Evolutionary conservation across 2,113 vertebrate genomes (phyloP).

Genomic region (Circaetus gallicus): DNA sequence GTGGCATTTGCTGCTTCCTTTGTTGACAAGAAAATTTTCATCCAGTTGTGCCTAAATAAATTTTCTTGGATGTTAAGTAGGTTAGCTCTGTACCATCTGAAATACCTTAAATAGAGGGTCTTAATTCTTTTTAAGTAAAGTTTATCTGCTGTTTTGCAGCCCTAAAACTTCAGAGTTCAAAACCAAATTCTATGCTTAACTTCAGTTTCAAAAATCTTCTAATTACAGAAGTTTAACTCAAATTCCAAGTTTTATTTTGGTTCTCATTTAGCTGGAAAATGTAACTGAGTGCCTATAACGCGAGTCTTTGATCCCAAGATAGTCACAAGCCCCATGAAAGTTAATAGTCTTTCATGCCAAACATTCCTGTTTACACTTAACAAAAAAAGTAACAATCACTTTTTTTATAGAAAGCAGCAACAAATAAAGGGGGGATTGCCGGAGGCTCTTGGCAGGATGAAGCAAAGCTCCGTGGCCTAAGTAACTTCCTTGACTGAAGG

Average conservation of each 20-base stretch:
- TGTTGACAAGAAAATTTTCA: neutral
- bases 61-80: neutral
- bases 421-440: neutral
- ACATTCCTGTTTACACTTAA: neutral
- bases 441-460: neutral
- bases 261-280: neutral
- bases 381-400: neutral
- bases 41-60: neutral
- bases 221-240: neutral
- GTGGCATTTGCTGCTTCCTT: neutral
- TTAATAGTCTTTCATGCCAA: neutral
- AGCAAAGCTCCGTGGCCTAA: neutral
- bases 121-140: neutral
- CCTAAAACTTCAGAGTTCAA: neutral
- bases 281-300: neutral
- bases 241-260: slow-evolving; percentile 4
- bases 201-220: neutral
- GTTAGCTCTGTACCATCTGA: neutral
- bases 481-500: neutral
- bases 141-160: neutral
- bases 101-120: neutral
- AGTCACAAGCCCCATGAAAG: neutral
- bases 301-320: neutral
- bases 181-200: neutral
- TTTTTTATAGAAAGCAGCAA: neutral